Evolutionary conservation across 2,888 invertebrate genomes (phyloP), one percentile per base, ranked within the genome.

Genomic region (Catonia carolina): DNA sequence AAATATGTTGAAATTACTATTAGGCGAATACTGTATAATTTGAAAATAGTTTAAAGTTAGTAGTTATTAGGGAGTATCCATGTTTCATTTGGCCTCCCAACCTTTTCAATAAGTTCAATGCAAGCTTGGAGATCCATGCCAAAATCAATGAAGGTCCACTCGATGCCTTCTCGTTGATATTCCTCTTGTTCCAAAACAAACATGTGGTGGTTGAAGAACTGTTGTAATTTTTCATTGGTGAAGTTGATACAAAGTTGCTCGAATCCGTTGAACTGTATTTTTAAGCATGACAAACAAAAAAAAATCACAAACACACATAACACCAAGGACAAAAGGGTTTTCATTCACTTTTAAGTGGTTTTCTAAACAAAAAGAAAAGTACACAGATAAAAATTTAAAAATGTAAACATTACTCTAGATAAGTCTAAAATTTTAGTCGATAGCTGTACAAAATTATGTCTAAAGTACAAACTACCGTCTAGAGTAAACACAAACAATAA

Each of bases 231-330:
- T 79, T 94, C 93, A 75, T 94, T 94, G 71, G 91, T 90, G 81
- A 91, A 94, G 81, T 94, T 94, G 83, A 94, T 91, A 81, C 93
- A 93, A 72, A 94, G 82, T 77, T 94, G 93, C 78, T 94, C 92
- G 81, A 93, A 93, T 72, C 90, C 86, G 80, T 94, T 94, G 80
- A 81, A 86, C 92, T 92, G 82, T 27, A 8, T 27, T 37, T 49
- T 50, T 17, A 17, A 39, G 49, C 58, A 45, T 55, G 57, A 60
- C 58, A 60, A 61, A 56, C 55, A 60, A 57, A 57, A 51, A 55
- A 17, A 18, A 50, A 23, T 6, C 17, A 14, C 31, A 33, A 23
- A 49, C 49, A 27, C 31, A 33, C 18, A 33, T 27, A 49, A 33
- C 2, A 33, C 49, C 27, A 17, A 20, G 2, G 14, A 15, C 14